Base-by-base conservation (phyloP, 1,140 invertebrate species). In the Aplysia californica region DNA sequence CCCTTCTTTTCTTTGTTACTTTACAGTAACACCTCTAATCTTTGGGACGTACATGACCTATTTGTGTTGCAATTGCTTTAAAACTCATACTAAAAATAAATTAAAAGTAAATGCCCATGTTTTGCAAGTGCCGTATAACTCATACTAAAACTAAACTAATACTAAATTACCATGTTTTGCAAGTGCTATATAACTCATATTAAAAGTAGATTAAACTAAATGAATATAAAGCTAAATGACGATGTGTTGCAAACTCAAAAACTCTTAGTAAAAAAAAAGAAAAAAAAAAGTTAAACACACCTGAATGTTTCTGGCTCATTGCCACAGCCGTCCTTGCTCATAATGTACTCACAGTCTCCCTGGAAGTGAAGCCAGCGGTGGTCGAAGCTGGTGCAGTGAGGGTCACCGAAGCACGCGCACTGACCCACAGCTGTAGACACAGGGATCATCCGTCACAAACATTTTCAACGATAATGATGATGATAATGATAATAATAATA, bases 351-450 rank as follows among this genome's bases (percentile, higher is more conserved):
- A 61, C 86, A 87, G 15, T 61, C 67, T 23, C 88, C 90, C 84
- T 96, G 95, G 86, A 96, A 98, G 83, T 94, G 97, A 86, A 94
- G 97, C 82, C 96, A 94, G 83, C 94, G 94, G n/a, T 96, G 95
- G 83, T 98, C 97, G 85, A 97, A 98, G 10, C 96, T 96, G 79
- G 94, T 93, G 86, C 97, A 98, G 85, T 97, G 96, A 0, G 96
- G 96, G 89, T 98, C 96, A 0, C 96, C 96, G 85, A 96, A 97
- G 0, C 97, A 96, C 0, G 95, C 95, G 87, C 96, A 98, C 0
- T 95, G 76, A 44, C 83, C 84, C 31, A 84, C 64, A 33, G 79
- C 86, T 85, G 72, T n/a, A n/a, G 23, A 75, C 23, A 4, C 18
- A 70, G 41, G 21, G 41, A 23, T 41, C 4, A n/a, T 23, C 3